A percentile compares a stretch with the other conserved stretches of the same genome.
phyloP scores from a whole-genome alignment of 2,113 vertebrate species.

The Forbesichthys papilliferus region DNA sequence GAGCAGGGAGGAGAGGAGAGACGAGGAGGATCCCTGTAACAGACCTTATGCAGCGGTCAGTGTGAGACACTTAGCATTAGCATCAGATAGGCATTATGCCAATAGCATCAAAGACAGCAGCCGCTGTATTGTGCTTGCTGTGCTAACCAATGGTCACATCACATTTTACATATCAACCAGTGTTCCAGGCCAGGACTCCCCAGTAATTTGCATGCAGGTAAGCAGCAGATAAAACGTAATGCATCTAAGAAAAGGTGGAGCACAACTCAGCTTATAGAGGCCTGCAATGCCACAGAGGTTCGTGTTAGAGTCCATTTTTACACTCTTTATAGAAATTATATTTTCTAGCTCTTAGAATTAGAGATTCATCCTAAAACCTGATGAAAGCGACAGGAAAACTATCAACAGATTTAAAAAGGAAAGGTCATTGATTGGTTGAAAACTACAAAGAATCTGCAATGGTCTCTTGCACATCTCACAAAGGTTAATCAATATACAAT shows the following conservation, averaged over 20 bases:
- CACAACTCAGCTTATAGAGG: slow-evolving; percentile 14
- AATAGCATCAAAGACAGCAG: slow-evolving; percentile 64
- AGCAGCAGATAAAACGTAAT: slow-evolving; percentile 4
- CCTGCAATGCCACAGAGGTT: neutral
- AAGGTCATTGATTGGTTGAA: no score
- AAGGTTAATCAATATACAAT: no score
- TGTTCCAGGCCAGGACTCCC: slow-evolving; percentile 15
- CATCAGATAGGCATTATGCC: slow-evolving; percentile 74
- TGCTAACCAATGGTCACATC: slow-evolving; percentile 43
- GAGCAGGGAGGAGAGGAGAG: neutral
- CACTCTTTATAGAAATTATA: slow-evolving; percentile 29
- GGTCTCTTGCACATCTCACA: no score
- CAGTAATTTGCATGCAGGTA: slow-evolving; percentile 24
- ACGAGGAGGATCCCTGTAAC: slow-evolving; percentile 9
- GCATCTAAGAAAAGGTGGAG: slow-evolving; percentile 15
- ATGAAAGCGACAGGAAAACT: no score
- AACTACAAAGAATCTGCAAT: no score
- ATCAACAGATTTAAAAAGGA: no score
- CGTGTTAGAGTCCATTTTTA: slow-evolving; percentile 12
- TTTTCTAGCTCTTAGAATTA: neutral
- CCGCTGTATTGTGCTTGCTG: slow-evolving; percentile 47
- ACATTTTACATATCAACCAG: slow-evolving; percentile 43
- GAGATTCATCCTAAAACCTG: neutral
- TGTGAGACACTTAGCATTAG: slow-evolving; percentile 65
- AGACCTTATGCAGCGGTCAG: slow-evolving; percentile 34